Conservation (phyloP, 2,888 invertebrate species). For the Acholoe squamosa region DNA sequence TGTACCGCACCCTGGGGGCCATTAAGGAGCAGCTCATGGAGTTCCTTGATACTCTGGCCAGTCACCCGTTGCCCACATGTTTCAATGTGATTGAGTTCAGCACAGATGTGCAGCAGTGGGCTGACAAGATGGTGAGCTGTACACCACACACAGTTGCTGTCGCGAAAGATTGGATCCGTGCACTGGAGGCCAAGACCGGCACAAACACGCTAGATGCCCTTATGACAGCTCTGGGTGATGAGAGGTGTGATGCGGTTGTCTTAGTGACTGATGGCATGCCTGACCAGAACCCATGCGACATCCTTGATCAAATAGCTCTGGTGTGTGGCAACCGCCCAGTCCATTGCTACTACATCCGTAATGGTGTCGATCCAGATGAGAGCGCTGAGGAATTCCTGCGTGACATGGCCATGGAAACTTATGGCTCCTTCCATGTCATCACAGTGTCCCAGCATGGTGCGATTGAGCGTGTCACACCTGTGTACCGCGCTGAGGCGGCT, state of each 20-base stretch:
- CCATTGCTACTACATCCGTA: slow-evolving; percentile 80
- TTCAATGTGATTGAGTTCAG: slow-evolving; percentile 83
- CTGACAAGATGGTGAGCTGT: slow-evolving; percentile 82
- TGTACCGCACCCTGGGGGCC: slow-evolving; percentile 80
- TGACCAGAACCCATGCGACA: slow-evolving; percentile 80
- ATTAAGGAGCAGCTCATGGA: slow-evolving; percentile 82
- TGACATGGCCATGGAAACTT: slow-evolving; percentile 81
- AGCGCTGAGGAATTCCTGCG: slow-evolving; percentile 79
- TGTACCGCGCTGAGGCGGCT: slow-evolving; percentile 78
- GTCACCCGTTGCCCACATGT: slow-evolving; percentile 72
- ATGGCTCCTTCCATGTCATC: slow-evolving; percentile 81
- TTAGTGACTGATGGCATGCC: slow-evolving; percentile 82
- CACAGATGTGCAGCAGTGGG: slow-evolving; percentile 82
- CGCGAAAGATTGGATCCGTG: slow-evolving; percentile 80
- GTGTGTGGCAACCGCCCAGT: slow-evolving; percentile 77
- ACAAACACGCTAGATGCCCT: slow-evolving; percentile 82
- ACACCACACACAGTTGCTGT: slow-evolving; percentile 81
- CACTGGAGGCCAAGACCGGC: slow-evolving; percentile 80
- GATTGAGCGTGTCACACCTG: slow-evolving; percentile 79
- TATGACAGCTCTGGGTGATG: slow-evolving; percentile 79
- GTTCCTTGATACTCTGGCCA: slow-evolving; percentile 76
- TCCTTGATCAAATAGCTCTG: slow-evolving; percentile 78
- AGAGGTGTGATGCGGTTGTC: slow-evolving; percentile 79
- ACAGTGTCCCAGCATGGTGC: slow-evolving; percentile 78
- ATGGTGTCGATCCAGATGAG: slow-evolving; percentile 75